Evolutionary conservation across 2,797 vertebrate species (phyloP), one percentile per base, ranked within the genome.

Genomic region (Valencia hispanica): DNA sequence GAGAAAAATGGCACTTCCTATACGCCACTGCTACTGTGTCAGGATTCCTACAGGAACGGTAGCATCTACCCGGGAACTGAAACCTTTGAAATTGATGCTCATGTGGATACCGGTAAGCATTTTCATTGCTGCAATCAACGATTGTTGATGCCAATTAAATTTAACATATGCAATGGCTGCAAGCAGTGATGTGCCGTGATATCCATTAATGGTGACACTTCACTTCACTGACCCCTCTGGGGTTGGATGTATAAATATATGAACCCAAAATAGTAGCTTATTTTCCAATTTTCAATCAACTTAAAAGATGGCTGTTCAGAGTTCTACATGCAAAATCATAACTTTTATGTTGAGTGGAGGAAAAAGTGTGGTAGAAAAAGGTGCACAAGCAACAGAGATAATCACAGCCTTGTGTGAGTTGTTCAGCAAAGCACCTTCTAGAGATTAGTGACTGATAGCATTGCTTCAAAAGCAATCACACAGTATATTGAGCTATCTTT

Each of bases 61-160:
- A 95, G 85, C 86, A 95, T 99, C 86, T 97, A 86, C 43, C 96
- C 98, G 45, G 97, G 94, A 82, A 98, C 96, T 0, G 97, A 98
- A 18, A 98, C 96, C 68, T 97, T 99, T 91, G 95, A 97, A 89
- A 98, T 99, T 32, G 96, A 99, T 74, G 94, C 96, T 39, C 80
- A 96, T 65, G 95, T 99, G 75, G 94, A 97, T 72, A 96, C 90
- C 25, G 96, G 97, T 98, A 90, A 39, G 68, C 0, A 22, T 48
- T 5, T n/a, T 22, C 73, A n/a, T 27, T 51, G 51, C 22, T 34
- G 5, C 10, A 41, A n/a, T 20, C 22, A 0, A n/a, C 15, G 25
- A 48, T n/a, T 66, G 30, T 18, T 57, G 10, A 53, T 5, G 4
- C 10, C 9, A 17, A 39, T 43, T 27, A 27, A 53, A 68, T 45